phyloP scores from a whole-genome alignment of 1,140 invertebrate genomes.

The Hypothenemus hampei region DNA sequence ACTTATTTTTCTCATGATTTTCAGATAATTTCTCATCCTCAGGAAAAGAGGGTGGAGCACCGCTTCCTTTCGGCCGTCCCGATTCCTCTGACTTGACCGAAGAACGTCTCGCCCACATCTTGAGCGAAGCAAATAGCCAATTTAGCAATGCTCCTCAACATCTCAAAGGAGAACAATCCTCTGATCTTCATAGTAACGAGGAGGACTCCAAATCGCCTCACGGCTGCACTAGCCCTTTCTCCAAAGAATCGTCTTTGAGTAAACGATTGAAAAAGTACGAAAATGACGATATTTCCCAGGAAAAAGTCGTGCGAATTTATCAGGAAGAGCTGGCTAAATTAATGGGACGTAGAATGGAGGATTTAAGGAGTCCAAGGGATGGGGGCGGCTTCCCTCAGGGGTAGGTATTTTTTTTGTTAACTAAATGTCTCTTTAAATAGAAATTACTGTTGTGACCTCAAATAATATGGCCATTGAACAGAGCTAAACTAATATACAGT shows the following conservation, averaged over 20 bases:
- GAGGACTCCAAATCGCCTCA: constrained; percentile 79
- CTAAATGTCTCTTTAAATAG: constrained; percentile 4
- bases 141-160: constrained; percentile 52
- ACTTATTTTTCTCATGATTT: too few relatives aligned
- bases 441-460: background rate
- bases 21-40: constrained; percentile 51
- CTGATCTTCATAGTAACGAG: constrained; percentile 67
- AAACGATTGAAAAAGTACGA: constrained; percentile 78
- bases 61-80: constrained; percentile 68
- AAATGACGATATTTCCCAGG: constrained; percentile 93
- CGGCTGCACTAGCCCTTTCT: constrained; percentile 69
- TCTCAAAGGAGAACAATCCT: constrained; percentile 50
- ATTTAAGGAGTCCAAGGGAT: constrained; percentile 63
- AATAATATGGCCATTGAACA: constrained; percentile 53
- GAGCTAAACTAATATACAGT: constrained; percentile 62
- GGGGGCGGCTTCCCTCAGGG: constrained; percentile 61
- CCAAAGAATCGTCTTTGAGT: constrained; percentile 64
- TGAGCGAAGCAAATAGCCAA: constrained; percentile 84
- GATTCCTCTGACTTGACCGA: constrained; percentile 84
- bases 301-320: constrained; percentile 95
- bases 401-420: constrained; percentile 48
- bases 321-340: constrained; percentile 93
- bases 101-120: constrained; percentile 89
- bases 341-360: constrained; percentile 72
- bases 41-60: constrained; percentile 75